Evolutionary conservation across 2,888 invertebrate species (phyloP).

Genomic region (Esperia sulphurella): DNA sequence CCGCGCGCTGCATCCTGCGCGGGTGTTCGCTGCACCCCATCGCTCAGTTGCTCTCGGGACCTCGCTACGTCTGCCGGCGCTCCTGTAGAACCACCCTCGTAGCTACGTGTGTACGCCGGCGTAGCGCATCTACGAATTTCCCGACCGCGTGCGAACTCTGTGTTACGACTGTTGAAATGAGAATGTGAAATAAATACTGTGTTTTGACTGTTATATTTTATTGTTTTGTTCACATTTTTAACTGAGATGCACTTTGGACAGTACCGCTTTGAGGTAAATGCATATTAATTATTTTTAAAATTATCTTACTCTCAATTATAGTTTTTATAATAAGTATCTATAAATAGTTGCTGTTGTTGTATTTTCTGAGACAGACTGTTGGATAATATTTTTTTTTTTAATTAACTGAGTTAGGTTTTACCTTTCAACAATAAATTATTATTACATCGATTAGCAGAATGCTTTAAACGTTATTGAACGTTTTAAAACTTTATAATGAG

Average conservation of each 20-base stretch:
- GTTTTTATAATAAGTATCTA: too few relatives aligned
- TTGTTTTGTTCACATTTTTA: background rate
- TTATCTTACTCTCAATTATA: too few relatives aligned
- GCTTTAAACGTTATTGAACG: too few relatives aligned
- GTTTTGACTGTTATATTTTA: background rate
- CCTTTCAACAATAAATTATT: too few relatives aligned
- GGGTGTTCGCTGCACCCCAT: slow-evolving; percentile 29
- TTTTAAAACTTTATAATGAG: too few relatives aligned
- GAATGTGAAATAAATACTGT: background rate
- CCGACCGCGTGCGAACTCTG: background rate
- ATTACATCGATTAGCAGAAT: too few relatives aligned
- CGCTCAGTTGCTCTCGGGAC: slow-evolving; percentile 47
- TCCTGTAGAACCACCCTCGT: slow-evolving; percentile 13
- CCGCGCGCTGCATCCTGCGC: slow-evolving; percentile 33
- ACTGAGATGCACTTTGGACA: background rate
- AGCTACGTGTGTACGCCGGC: slow-evolving; percentile 14
- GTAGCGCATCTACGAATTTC: slow-evolving; percentile 15
- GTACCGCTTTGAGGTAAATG: background rate
- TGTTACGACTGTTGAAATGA: background rate
- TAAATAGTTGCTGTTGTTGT: too few relatives aligned
- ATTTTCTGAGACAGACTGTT: too few relatives aligned
- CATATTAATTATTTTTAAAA: too few relatives aligned
- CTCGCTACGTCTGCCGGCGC: slow-evolving; percentile 25
- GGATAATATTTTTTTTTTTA: too few relatives aligned
- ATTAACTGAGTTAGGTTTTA: too few relatives aligned